These are phyloP conservation scores for Ciona savignyi DNA, from an alignment of 23 tunicate genomes.

Conservation along the genomic window DNA sequence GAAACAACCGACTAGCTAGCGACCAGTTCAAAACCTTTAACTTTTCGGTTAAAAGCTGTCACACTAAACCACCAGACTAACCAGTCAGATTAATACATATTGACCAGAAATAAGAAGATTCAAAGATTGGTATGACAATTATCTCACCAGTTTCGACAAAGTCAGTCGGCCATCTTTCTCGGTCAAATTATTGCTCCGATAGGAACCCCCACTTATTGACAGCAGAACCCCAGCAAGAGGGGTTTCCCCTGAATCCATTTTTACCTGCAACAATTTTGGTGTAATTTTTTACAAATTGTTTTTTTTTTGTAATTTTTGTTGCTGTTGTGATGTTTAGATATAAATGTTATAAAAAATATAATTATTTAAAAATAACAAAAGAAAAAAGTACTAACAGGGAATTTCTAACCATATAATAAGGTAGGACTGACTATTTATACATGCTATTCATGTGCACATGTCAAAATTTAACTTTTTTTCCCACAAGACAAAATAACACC, in stretches of 20 bases:
- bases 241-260: not conserved
- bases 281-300: not conserved
- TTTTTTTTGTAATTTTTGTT: too few relatives aligned
- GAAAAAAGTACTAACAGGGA: too few relatives aligned
- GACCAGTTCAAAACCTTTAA: too few relatives aligned
- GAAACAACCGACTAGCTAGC: too few relatives aligned
- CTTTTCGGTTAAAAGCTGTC: not conserved
- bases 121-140: not conserved
- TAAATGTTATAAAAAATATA: too few relatives aligned
- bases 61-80: constrained; percentile 1
- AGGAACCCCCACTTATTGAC: constrained; percentile 75
- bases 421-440: not conserved
- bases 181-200: constrained; percentile 69
- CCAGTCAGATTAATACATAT: not conserved
- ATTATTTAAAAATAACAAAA: too few relatives aligned
- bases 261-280: too few relatives aligned
- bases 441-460: not conserved
- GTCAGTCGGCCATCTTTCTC: constrained; percentile 43
- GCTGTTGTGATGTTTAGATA: too few relatives aligned
- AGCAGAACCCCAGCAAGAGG: constrained; percentile 70
- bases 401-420: not conserved
- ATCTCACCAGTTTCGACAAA: constrained; percentile 45
- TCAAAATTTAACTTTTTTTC: too few relatives aligned
- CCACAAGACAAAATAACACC: not conserved
- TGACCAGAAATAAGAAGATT: not conserved